phyloP scores from a whole-genome alignment of 2,797 vertebrate genomes.

The Thunnus albacares region DNA sequence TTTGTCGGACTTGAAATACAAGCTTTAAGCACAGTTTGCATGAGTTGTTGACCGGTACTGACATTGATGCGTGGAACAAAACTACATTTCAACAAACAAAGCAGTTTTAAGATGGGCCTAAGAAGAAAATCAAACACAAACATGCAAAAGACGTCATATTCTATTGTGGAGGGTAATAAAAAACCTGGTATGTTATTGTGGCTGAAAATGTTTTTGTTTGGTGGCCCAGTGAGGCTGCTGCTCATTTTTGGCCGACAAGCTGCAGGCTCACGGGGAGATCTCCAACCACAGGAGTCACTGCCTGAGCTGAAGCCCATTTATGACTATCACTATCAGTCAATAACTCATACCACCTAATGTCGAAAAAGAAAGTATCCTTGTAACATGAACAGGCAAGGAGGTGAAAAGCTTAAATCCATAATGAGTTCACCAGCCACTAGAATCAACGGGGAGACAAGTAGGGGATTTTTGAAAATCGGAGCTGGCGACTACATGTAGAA shows the following conservation, averaged over 20 bases:
- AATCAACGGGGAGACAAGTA: not conserved
- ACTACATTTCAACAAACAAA: not conserved
- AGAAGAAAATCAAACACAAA: slow-evolving; percentile 1
- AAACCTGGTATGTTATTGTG: not conserved
- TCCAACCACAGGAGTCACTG: slow-evolving; percentile 5
- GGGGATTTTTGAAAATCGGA: not conserved
- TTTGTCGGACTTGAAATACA: slow-evolving; percentile 18
- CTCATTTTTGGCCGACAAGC: slow-evolving; percentile 20
- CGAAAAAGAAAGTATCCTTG: not conserved
- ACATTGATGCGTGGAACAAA: not conserved
- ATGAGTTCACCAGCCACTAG: not conserved
- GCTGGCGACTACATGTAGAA: not conserved
- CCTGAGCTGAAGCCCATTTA: not conserved
- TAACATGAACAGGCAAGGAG: not conserved
- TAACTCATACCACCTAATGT: not conserved
- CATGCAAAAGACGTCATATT: not conserved
- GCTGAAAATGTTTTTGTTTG: slow-evolving; percentile 23
- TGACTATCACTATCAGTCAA: not conserved
- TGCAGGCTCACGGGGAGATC: slow-evolving; percentile 12
- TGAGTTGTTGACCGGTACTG: not conserved
- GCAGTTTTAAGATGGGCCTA: not conserved
- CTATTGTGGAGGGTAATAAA: not conserved
- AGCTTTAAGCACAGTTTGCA: not conserved
- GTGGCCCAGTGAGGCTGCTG: slow-evolving; percentile 12
- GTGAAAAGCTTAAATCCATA: not conserved